Evolutionary conservation across 2,113 vertebrate species (phyloP), one percentile per base, ranked within the genome.

Genomic region (Xiphophorus couchianus): DNA sequence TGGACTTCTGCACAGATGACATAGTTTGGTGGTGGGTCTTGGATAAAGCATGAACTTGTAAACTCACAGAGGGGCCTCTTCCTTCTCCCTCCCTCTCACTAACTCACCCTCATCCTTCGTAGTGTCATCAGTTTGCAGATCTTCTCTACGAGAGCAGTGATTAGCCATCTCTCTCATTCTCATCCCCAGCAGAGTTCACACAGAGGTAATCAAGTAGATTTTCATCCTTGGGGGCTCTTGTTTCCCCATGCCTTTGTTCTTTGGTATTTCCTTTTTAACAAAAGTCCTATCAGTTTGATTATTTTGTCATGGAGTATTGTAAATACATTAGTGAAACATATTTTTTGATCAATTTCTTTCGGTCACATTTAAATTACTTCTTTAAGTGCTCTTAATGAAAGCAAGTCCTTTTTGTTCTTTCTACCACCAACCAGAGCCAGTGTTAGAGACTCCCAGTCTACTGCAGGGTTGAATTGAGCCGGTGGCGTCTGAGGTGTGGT

Each of bases 1-100:
- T 91, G 93, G 92, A 88, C 88, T 90, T 87, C 88, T 78, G 80
- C 84, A 81, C 35, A 82, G 82, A 91, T 81, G 86, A 91, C 92
- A 92, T 78, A 83, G 88, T 87, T 94, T 89, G 83, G 86, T 91
- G 85, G 89, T 74, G 89, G 93, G 92, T 94, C 91, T 93, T 91
- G 93, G 93, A 94, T 95, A 95, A 94, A 93, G 86, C 75, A 67
- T 94, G 92, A 95, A 95, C 94, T 94, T 95, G 77, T 94, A 93
- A 95, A 95, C 94, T 94, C 93, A 86, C 93, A 81, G 71, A 85
- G 93, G 93, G 92, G 86, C 92, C 76, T 81, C 81, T 77, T 81
- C 44, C 75, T 74, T 51, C 81, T 88, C 66, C 69, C 78, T 87
- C 74, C 65, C 61, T 76, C 78, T 80, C 13, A 1, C 85, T 80